Conservation (phyloP, 1,140 invertebrate genomes). For the roundworm (Caenorhabditis elegans) region WBcel235 BX284604.4:7481001-7481500, state of each 20-base stretch:
- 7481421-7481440: neutral
- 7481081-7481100: neutral
- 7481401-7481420: neutral
- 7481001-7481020: conserved; percentile 11
- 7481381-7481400: neutral
- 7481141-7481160: neutral
- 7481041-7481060: neutral
- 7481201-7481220: neutral
- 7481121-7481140: conserved; percentile 10
- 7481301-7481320: neutral
- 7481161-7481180: conserved; percentile 2
- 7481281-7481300: neutral
- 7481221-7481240: neutral
- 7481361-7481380: conserved; percentile 11
- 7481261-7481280: neutral
- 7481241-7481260: neutral
- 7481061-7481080: conserved; percentile 29
- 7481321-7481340: neutral
- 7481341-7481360: neutral
- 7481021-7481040: neutral
- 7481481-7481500: conserved; percentile 20
- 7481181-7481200: neutral
- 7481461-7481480: neutral
- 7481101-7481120: neutral
- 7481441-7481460: neutral